Evolutionary conservation across 2,113 vertebrate genomes (phyloP), one percentile per base, ranked within the genome.

Genomic region (Podarcis muralis): DNA sequence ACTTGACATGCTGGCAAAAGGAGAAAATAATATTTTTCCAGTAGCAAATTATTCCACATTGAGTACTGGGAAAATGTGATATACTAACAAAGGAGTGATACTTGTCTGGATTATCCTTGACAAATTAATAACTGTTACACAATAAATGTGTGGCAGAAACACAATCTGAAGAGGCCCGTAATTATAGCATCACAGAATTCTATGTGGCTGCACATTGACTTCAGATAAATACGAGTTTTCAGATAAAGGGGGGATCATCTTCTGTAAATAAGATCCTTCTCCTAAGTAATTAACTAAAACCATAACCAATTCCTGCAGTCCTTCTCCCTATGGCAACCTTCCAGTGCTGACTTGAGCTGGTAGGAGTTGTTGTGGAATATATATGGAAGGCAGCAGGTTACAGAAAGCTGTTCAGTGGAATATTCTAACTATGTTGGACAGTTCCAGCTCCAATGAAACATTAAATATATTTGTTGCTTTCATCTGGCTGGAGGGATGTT

Each of bases 401-500:
- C 15, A 62, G 59, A 62, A 53, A 5, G 16, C 59, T 69, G 66
- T 69, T 18, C 16, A 15, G 4, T 81, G 23, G 6, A 75, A 77
- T 15, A 30, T 1, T 0, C 69, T 89, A 72, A 83, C 88, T 80
- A 85, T 40, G 76, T 81, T 78, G 66, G 79, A 81, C 78, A 90
- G 66, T 20, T 87, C 65, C 90, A 90, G 89, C 57, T 84, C 53
- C n/a, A 68, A 30, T 91, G 48, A 84, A 69, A 93, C 20, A 93
- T 87, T 25, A 57, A 53, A 75, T 2, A 27, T 59, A 4, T 0
- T 0, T 25, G 9, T 68, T 92, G 90, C 81, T 87, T 94, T 92
- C 81, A 85, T 59, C 72, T 80, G 65, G 91, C 72, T 35, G 92
- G 94, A 86, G 35, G 76, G 86, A 90, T 82, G 53, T 89, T 81